Conservation (phyloP, 1,140 invertebrate species). For the Conus ventricosus region DNA sequence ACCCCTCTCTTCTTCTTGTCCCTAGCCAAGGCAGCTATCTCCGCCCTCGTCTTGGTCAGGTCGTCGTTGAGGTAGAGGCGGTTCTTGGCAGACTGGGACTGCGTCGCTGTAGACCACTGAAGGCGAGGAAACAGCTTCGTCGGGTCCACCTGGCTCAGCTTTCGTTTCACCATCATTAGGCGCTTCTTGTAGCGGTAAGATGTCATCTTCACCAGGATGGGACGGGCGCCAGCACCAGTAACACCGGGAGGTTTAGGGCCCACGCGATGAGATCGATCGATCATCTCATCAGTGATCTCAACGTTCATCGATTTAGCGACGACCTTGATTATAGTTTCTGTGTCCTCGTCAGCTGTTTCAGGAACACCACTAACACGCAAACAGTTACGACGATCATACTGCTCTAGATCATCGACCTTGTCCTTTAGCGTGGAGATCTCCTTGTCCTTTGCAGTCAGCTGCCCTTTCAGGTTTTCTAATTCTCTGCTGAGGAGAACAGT, state of each 20-base stretch:
- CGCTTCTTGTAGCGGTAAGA: not conserved
- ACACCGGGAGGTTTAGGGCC: not conserved
- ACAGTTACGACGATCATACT: not conserved
- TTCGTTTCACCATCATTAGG: not conserved
- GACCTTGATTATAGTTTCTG: not conserved
- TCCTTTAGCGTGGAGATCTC: not conserved
- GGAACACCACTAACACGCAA: not conserved
- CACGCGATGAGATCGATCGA: not conserved
- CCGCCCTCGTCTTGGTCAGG: too few species aligned
- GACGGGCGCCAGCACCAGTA: not conserved
- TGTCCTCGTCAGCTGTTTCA: not conserved
- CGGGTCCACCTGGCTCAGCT: not conserved
- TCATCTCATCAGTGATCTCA: not conserved
- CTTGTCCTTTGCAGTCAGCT: too few species aligned
- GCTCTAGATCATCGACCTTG: not conserved
- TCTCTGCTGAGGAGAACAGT: too few species aligned
- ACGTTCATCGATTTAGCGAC: not conserved
- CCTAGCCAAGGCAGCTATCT: too few species aligned
- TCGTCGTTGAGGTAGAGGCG: too few species aligned
- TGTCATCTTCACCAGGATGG: slow-evolving; percentile 4
- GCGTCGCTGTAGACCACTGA: not conserved
- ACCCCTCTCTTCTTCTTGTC: too few species aligned
- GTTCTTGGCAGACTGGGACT: too few species aligned
- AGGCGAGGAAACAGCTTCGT: not conserved
- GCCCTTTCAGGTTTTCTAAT: too few species aligned